Percentiles rank a stretch among this genome's conserved stretches.
phyloP scores from a whole-genome alignment of 2,888 invertebrate genomes.

The Callyntrura guangdongensis region DNA sequence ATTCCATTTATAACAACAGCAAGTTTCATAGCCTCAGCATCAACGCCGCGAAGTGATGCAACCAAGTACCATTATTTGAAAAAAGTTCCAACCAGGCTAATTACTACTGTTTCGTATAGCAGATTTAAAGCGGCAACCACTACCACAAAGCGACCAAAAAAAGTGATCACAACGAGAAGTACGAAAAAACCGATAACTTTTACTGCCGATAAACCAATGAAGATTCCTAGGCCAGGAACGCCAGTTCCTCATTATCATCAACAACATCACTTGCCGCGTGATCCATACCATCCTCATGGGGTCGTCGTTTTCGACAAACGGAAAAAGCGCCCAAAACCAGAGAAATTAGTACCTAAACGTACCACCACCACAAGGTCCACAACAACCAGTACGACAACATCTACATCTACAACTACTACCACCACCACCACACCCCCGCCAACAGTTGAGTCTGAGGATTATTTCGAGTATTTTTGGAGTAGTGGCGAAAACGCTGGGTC shows the following conservation, averaged over 20 bases:
- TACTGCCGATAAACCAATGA: no score
- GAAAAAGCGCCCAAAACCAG: constrained; percentile 56
- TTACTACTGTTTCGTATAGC: neutral
- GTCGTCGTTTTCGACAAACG: constrained; percentile 57
- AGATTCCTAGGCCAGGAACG: constrained; percentile 38
- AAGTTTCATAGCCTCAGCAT: neutral
- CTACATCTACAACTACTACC: constrained; percentile 46
- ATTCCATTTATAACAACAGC: neutral
- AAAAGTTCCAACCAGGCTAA: constrained; percentile 17
- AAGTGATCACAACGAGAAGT: neutral
- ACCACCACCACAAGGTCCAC: constrained; percentile 35
- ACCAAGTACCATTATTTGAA: neutral
- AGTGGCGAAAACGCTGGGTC: constrained; percentile 49
- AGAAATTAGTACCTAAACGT: neutral
- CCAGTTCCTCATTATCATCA: constrained; percentile 21
- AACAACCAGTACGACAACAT: constrained; percentile 19
- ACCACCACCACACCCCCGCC: constrained; percentile 17
- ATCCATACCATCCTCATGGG: constrained; percentile 65
- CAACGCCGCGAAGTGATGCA: neutral
- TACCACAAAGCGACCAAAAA: constrained; percentile 47
- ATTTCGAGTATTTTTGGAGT: constrained; percentile 43
- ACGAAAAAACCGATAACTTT: constrained; percentile 35
- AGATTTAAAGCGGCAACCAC: neutral
- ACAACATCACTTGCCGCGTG: neutral
- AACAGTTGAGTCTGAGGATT: neutral